phyloP scores from a whole-genome alignment of 2,113 vertebrate species.

The Grammomys dolichurus region DNA sequence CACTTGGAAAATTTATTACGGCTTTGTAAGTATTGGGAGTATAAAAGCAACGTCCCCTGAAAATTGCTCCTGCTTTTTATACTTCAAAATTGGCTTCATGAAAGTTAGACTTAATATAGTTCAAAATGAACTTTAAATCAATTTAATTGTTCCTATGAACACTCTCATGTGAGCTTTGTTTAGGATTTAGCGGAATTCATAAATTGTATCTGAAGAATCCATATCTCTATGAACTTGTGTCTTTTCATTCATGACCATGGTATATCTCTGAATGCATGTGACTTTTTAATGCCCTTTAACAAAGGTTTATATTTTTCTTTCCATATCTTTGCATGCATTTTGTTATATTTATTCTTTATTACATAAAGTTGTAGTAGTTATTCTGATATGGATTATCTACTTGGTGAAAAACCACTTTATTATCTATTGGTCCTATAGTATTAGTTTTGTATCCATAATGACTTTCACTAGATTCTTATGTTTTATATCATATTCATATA shows the following conservation, averaged over 20 bases:
- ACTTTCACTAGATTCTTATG: neutral
- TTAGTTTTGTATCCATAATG: constrained; percentile 8
- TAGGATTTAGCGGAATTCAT: constrained; percentile 29
- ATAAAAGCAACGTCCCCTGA: neutral
- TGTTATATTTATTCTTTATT: neutral
- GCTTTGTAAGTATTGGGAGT: neutral
- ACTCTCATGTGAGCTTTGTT: neutral
- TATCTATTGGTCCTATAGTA: neutral
- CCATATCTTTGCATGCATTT: neutral
- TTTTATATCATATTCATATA: neutral
- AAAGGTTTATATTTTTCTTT: constrained; percentile 28
- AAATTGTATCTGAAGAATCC: neutral
- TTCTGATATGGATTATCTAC: neutral
- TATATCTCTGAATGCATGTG: constrained; percentile 1
- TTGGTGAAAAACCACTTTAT: constrained; percentile 21
- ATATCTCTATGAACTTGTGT: neutral
- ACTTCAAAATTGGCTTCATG: neutral
- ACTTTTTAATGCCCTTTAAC: constrained; percentile 17
- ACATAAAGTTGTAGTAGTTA: neutral
- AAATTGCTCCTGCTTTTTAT: neutral
- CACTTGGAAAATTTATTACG: neutral
- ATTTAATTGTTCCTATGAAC: neutral
- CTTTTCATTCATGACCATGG: neutral
- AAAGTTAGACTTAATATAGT: neutral
- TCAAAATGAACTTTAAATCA: constrained; percentile 25